Conservation (phyloP, 2,888 invertebrate species). For the Campoplex capitator region DNA sequence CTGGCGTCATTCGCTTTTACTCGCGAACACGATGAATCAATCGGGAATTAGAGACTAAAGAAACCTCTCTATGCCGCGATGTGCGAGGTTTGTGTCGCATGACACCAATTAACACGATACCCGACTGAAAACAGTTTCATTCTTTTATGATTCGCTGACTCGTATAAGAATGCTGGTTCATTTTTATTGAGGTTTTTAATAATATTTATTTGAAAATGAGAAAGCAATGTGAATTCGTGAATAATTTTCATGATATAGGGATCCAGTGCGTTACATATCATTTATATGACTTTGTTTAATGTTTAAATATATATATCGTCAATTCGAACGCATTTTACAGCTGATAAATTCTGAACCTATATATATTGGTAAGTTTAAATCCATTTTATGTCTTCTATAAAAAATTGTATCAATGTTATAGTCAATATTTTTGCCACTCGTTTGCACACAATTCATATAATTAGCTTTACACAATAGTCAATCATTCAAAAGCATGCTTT, state of each 20-base stretch:
- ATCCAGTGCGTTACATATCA: too few species aligned
- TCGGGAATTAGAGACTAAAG: slow-evolving; percentile 44
- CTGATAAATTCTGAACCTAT: background rate
- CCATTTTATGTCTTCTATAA: background rate
- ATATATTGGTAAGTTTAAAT: background rate
- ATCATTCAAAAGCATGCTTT: background rate
- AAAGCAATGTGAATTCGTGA: background rate
- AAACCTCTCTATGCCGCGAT: slow-evolving; percentile 29
- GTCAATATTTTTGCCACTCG: too few species aligned
- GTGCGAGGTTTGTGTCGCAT: slow-evolving; percentile 8
- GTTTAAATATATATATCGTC: background rate
- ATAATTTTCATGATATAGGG: background rate
- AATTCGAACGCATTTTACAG: background rate
- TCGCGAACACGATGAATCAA: slow-evolving; percentile 57
- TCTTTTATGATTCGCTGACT: background rate
- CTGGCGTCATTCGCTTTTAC: slow-evolving; percentile 40
- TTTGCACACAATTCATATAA: background rate
- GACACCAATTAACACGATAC: slow-evolving; percentile 18
- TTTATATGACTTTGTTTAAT: background rate
- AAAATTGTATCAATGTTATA: background rate
- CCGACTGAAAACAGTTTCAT: background rate
- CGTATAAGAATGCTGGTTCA: background rate
- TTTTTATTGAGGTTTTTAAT: background rate
- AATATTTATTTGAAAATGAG: background rate
- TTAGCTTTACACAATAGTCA: background rate